phyloP scores from a whole-genome alignment of 2,888 invertebrate species.

The Incurvaria masculella region DNA sequence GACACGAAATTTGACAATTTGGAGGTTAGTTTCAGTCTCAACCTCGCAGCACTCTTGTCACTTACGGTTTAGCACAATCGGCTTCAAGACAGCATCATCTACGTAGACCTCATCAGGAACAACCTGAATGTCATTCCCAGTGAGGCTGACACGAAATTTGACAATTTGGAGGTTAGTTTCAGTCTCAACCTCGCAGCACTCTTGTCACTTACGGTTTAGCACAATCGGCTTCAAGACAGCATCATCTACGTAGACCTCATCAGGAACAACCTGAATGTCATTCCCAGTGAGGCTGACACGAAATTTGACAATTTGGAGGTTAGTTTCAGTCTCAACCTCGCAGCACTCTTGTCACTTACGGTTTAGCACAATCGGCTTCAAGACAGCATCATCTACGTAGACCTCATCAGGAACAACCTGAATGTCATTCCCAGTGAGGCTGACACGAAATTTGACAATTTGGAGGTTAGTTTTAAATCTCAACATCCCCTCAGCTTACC shows the following conservation, averaged over 20 bases:
- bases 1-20: conserved; percentile 32
- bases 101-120: conserved; percentile 45
- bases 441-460: conserved; percentile 29
- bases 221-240: conserved; percentile 39
- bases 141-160: conserved; percentile 28
- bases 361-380: conserved; percentile 39
- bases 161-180: conserved; percentile 38
- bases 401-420: conserved; percentile 41
- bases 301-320: conserved; percentile 44
- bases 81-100: conserved; percentile 38
- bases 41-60: conserved; percentile 36
- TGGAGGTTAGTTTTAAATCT: conserved; percentile 42
- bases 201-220: conserved; percentile 37
- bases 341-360: conserved; percentile 36
- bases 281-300: conserved; percentile 32
- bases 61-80: conserved; percentile 40
- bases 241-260: conserved; percentile 45
- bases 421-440: conserved; percentile 36
- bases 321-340: conserved; percentile 26
- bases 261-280: conserved; percentile 35
- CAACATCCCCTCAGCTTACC: too few species aligned
- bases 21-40: conserved; percentile 35
- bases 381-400: conserved; percentile 41
- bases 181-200: conserved; percentile 33
- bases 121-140: conserved; percentile 36